Conservation (phyloP, 1,140 invertebrate species). For the Ruditapes philippinarum region DNA sequence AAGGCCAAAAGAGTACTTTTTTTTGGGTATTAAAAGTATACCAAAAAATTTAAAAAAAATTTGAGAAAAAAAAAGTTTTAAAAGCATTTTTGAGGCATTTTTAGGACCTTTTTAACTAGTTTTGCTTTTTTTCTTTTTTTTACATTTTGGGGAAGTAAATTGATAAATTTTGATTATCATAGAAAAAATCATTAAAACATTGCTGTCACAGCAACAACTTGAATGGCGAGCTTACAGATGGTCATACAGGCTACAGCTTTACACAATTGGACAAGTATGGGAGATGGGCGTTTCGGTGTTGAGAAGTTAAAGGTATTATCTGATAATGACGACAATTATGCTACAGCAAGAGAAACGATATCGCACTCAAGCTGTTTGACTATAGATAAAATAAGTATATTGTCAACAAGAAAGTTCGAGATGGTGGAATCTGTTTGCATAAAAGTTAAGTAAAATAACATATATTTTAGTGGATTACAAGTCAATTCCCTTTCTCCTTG, state of each 20-base stretch:
- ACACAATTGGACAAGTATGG: constrained; percentile 66
- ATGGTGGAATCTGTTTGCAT: constrained; percentile 39
- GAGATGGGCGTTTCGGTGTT: constrained; percentile 59
- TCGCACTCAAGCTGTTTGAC: not conserved
- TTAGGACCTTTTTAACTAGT: no score
- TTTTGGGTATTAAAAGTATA: no score
- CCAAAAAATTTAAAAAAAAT: no score
- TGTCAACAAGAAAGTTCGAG: constrained; percentile 39
- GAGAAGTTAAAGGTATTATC: not conserved
- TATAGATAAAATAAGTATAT: constrained; percentile 39
- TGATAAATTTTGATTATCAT: no score
- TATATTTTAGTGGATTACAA: constrained; percentile 49
- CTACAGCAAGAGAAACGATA: no score
- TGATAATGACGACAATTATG: not conserved
- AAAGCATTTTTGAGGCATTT: no score
- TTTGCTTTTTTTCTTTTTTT: no score
- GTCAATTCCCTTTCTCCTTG: not conserved
- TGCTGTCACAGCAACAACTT: constrained; percentile 55
- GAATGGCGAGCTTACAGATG: constrained; percentile 63
- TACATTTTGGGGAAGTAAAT: no score
- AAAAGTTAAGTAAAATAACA: not conserved
- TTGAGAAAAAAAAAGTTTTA: no score
- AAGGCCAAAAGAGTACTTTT: no score
- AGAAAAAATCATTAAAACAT: not conserved
- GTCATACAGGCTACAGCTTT: constrained; percentile 42